Evolutionary conservation across 2,113 vertebrate genomes (phyloP).

Genomic region (Raphicerus campestris): DNA sequence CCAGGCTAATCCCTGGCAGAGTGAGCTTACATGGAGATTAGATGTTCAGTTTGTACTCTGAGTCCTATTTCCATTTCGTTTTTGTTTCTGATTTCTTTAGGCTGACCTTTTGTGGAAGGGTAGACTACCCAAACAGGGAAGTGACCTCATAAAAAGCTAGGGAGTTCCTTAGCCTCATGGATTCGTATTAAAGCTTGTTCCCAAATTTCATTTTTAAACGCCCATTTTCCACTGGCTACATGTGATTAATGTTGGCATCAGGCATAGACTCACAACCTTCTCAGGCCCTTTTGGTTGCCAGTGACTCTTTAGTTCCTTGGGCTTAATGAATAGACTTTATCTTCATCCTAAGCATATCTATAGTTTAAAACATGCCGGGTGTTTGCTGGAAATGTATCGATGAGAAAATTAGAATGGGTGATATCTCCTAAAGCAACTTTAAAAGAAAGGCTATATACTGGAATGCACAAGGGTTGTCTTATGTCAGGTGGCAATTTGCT

Average conservation of each 20-base stretch:
- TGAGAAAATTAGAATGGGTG: neutral
- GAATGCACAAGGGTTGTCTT: neutral
- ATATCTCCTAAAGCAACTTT: neutral
- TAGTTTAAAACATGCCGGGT: neutral
- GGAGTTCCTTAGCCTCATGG: neutral
- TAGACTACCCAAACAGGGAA: conserved; percentile 28
- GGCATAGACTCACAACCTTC: neutral
- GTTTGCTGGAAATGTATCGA: neutral
- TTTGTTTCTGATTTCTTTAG: conserved; percentile 45
- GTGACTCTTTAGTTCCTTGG: neutral
- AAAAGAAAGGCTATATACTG: neutral
- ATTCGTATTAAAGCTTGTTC: neutral
- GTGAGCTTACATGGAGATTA: neutral
- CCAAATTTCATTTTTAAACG: conserved; percentile 6
- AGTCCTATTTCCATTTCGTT: conserved; percentile 34
- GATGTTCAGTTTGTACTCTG: neutral
- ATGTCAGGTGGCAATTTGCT: conserved; percentile 36
- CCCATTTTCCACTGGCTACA: neutral
- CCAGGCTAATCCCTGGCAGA: neutral
- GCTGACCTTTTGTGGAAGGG: conserved; percentile 37
- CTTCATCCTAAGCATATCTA: neutral
- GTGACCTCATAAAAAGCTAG: conserved; percentile 12
- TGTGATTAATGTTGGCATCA: neutral
- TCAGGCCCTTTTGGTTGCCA: neutral
- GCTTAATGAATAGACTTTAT: neutral